phyloP scores from a whole-genome alignment of 64 coral and sea anemone genomes.

The Catalaphyllia jardinei region DNA sequence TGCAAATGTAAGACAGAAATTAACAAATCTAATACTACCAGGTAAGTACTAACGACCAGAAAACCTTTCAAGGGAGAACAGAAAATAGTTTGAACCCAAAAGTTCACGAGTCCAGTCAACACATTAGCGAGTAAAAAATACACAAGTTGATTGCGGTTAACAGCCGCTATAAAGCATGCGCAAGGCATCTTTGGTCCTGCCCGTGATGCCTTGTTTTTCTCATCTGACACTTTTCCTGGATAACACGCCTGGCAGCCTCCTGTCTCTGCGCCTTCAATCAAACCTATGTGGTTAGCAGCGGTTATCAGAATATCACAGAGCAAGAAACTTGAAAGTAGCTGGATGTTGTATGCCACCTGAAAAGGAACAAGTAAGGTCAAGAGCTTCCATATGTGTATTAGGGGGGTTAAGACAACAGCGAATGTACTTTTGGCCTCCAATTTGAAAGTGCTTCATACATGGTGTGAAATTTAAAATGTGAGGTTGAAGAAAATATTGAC shows the following conservation, averaged over 20 bases:
- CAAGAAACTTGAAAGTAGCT: constrained; percentile 73
- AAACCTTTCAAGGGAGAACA: constrained; percentile 51
- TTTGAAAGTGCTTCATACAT: no score
- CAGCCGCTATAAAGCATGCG: constrained; percentile 64
- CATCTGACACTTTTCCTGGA: background rate
- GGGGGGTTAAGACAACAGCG: no score
- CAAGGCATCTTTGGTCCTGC: constrained; percentile 34
- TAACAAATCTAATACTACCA: constrained; percentile 54
- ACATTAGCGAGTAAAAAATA: constrained; percentile 82
- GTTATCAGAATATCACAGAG: constrained; percentile 63
- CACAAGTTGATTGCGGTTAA: constrained; percentile 78
- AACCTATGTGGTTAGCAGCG: background rate
- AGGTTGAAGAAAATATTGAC: no score
- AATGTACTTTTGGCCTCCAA: no score
- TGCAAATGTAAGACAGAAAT: constrained; percentile 51
- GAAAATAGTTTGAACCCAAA: constrained; percentile 63
- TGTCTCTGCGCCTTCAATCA: constrained; percentile 16
- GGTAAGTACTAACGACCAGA: constrained; percentile 59
- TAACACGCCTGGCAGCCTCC: constrained; percentile 77
- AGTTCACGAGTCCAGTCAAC: constrained; percentile 71
- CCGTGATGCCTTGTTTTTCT: constrained; percentile 7
- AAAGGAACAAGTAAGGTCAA: background rate
- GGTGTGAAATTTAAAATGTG: no score
- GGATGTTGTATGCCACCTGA: constrained; percentile 87
- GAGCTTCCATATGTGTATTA: background rate